Evolutionary conservation across 2,113 vertebrate genomes (phyloP).

Genomic region (Xenus cinereus): DNA sequence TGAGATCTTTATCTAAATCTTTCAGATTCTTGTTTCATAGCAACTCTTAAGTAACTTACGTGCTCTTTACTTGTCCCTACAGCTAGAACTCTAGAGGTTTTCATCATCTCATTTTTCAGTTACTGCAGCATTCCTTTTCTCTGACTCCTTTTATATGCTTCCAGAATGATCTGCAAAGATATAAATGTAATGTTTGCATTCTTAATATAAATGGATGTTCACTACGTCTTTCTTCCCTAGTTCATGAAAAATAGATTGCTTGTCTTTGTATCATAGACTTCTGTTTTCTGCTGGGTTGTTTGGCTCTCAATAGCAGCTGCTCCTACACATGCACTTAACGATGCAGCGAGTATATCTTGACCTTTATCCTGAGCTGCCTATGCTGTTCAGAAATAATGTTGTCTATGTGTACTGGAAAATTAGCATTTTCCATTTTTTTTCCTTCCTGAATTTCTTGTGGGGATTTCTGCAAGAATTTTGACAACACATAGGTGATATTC

Average conservation of each 20-base stretch:
- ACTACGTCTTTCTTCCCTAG: not conserved
- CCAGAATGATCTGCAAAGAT: not conserved
- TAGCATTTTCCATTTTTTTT: not conserved
- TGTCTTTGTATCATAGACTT: not conserved
- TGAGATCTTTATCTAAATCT: not conserved
- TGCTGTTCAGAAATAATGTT: not conserved
- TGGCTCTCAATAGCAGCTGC: not conserved
- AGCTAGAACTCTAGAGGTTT: not conserved
- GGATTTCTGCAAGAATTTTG: not conserved
- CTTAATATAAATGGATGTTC: not conserved
- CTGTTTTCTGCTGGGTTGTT: not conserved
- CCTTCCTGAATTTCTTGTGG: not conserved
- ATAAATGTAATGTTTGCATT: not conserved
- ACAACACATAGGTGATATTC: rapidly evolving
- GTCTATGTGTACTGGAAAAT: not conserved
- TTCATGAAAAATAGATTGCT: conserved; percentile 9
- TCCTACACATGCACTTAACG: not conserved
- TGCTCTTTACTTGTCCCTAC: not conserved
- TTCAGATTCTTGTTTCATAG: not conserved
- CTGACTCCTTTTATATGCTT: not conserved
- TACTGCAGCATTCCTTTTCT: not conserved
- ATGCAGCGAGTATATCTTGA: not conserved
- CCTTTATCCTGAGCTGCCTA: not conserved
- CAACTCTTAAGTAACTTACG: not conserved
- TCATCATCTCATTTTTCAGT: not conserved